Percentiles rank a stretch among this genome's conserved stretches.
Evolutionary conservation across 2,888 invertebrate genomes (phyloP).

Genomic region (Nomada fabriciana): DNA sequence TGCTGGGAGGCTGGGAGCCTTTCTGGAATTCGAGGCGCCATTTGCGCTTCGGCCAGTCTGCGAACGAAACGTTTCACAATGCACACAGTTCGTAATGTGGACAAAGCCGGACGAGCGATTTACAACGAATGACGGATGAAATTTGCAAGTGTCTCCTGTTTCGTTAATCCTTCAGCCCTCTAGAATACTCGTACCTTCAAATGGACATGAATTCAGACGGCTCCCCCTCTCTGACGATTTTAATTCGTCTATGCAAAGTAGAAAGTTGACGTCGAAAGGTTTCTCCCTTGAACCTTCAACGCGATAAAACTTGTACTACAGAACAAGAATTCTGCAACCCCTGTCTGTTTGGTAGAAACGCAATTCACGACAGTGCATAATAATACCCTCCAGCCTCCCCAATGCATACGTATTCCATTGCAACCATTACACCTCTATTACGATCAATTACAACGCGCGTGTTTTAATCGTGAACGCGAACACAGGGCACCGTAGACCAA

Average conservation of each 20-base stretch:
- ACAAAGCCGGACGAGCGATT: conserved; percentile 28
- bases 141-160: conserved; percentile 39
- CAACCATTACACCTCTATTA: background rate
- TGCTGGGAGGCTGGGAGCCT: background rate
- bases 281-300: no score
- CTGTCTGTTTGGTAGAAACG: no score
- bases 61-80: conserved; percentile 14
- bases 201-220: background rate
- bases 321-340: no score
- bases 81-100: conserved; percentile 19
- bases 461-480: conserved; percentile 28
- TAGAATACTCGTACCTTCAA: background rate
- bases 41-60: conserved; percentile 1
- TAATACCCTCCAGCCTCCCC: no score
- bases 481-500: background rate
- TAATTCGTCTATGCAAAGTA: conserved; percentile 7
- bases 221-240: conserved; percentile 1
- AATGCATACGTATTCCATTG: no score
- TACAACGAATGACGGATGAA: conserved; percentile 26
- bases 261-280: background rate
- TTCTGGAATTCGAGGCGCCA: conserved; percentile 48
- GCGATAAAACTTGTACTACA: no score
- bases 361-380: no score
- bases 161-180: conserved; percentile 30
- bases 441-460: conserved; percentile 18